Percentiles rank a stretch among this genome's conserved stretches.
phyloP scores from a whole-genome alignment of 2,888 invertebrate species.

The Xanthorhoe designata region DNA sequence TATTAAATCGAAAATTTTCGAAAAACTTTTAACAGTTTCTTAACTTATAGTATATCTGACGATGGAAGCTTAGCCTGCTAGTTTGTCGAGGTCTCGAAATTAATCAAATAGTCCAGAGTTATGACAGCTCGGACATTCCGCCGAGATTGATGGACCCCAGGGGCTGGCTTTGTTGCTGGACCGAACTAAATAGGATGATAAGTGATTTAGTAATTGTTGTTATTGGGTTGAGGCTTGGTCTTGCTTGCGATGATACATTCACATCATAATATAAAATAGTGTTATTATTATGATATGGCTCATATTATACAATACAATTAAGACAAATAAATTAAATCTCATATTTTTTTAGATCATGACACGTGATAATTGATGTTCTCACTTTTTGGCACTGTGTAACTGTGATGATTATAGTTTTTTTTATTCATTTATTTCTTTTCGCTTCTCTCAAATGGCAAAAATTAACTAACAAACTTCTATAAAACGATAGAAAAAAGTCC shows the following conservation, averaged over 20 bases:
- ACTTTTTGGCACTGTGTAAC: too few relatives aligned
- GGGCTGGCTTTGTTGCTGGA: constrained; percentile 44
- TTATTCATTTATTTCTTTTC: not conserved
- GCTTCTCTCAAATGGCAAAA: too few relatives aligned
- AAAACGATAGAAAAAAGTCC: too few relatives aligned
- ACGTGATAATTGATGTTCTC: too few relatives aligned
- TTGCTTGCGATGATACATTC: not conserved
- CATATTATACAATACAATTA: too few relatives aligned
- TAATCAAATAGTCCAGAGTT: constrained; percentile 70
- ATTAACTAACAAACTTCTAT: too few relatives aligned
- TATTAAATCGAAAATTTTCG: too few relatives aligned
- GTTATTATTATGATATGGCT: too few relatives aligned
- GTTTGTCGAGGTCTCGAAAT: constrained; percentile 60
- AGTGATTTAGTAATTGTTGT: constrained; percentile 34
- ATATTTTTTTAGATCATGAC: too few relatives aligned
- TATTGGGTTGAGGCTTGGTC: constrained; percentile 25
- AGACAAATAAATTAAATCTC: too few relatives aligned
- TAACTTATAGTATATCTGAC: constrained; percentile 10
- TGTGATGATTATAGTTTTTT: not conserved
- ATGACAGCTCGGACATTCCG: constrained; percentile 59
- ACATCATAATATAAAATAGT: not conserved
- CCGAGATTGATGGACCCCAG: constrained; percentile 64
- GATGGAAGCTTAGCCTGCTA: constrained; percentile 14
- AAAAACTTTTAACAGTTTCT: too few relatives aligned
- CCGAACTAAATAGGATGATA: constrained; percentile 33